Percentiles rank a stretch among this genome's conserved stretches.
Evolutionary conservation across 2,797 vertebrate species (phyloP).

Genomic region (Melanotaenia pygmaea): DNA sequence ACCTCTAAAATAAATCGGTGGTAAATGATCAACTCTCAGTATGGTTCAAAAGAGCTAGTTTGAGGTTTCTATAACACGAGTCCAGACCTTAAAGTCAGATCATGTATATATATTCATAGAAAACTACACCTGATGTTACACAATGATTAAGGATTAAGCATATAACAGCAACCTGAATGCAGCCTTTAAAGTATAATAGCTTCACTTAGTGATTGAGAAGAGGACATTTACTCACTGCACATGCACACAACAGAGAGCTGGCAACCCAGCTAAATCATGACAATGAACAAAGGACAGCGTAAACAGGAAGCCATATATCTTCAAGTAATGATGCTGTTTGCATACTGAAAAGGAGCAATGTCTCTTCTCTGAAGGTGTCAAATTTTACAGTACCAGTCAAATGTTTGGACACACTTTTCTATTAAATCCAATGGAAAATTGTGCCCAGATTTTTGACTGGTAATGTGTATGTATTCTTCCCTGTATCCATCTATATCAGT

Average conservation of each 20-base stretch:
- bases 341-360: too few species aligned
- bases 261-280: background rate
- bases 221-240: background rate
- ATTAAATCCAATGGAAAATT: too few species aligned
- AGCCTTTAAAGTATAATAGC: constrained; percentile 2
- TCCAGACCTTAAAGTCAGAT: background rate
- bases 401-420: too few species aligned
- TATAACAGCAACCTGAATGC: background rate
- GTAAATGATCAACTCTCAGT: background rate
- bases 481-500: too few species aligned
- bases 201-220: background rate
- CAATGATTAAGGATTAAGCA: background rate
- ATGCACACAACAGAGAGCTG: background rate
- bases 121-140: too few species aligned
- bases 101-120: background rate
- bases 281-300: too few species aligned
- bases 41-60: constrained; percentile 7
- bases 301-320: too few species aligned
- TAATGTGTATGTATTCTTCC: too few species aligned
- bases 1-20: constrained; percentile 16
- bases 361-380: too few species aligned
- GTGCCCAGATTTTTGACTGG: too few species aligned
- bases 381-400: too few species aligned
- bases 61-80: background rate
- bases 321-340: too few species aligned